Percentiles rank a stretch among this genome's conserved stretches.
Evolutionary conservation across 2,113 vertebrate species (phyloP).

Genomic region (Erinaceus europaeus): DNA sequence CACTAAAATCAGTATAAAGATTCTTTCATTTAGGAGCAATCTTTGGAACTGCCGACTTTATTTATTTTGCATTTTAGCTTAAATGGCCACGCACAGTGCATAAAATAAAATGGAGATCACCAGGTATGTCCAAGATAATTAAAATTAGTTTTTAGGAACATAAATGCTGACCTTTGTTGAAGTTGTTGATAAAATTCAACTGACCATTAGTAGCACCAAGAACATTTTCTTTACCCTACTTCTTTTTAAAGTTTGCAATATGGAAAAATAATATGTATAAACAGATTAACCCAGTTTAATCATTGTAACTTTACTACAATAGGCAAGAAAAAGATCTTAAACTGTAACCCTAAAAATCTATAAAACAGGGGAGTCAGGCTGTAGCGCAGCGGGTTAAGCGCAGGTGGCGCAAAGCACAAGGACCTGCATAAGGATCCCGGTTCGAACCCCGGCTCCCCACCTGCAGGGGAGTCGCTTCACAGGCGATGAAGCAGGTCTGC

Average conservation of each 20-base stretch:
- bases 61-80: neutral
- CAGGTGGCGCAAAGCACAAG: too few relatives aligned
- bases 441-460: too few relatives aligned
- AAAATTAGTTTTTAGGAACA: slow-evolving; percentile 17
- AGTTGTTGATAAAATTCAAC: neutral
- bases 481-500: too few relatives aligned
- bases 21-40: neutral
- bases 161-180: slow-evolving; percentile 28
- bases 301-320: neutral
- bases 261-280: neutral
- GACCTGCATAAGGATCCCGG: too few relatives aligned
- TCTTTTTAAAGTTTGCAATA: neutral
- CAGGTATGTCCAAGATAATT: slow-evolving; percentile 2
- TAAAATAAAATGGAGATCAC: neutral
- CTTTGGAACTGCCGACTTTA: neutral
- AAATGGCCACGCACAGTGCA: neutral
- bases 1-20: neutral
- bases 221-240: neutral
- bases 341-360: neutral
- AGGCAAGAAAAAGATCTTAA: neutral
- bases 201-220: neutral
- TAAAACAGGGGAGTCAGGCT: too few relatives aligned
- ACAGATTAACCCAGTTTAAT: neutral
- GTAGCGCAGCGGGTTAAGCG: too few relatives aligned
- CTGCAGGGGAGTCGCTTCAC: too few relatives aligned